Evolutionary conservation across 2,113 vertebrate species (phyloP), one percentile per base, ranked within the genome.

Genomic region (Catharus fuscescens): DNA sequence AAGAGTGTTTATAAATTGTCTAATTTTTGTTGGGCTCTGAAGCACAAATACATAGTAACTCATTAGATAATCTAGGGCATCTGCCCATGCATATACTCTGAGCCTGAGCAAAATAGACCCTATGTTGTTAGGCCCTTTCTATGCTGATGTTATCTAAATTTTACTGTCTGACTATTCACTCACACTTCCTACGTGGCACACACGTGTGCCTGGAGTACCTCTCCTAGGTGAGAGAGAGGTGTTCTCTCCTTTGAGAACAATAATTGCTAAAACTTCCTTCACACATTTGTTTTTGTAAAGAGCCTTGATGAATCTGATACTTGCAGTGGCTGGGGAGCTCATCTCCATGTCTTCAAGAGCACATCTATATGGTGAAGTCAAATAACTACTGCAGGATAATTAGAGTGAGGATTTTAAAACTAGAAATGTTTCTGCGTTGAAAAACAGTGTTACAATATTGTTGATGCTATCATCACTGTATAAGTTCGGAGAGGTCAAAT

Each of bases 151-250:
- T 62, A 32, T 32, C 25, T 85, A 61, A 54, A 0, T 18, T 59
- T 90, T 66, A 36, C 34, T 66, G 6, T 38, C 47, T 76, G 48
- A 10, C 42, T 80, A 25, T 48, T 93, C 24, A 65, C 8, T 60
- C 28, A 11, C 64, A 10, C 19, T 66, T 79, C 23, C 32, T 44
- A 38, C 38, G 28, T 13, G 40, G 15, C 19, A n/a, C 18, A 19
- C 0, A 0, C 7, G 3, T 45, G 20, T 48, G 29, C 29, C 65
- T 47, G 32, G 34, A 70, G 20, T 69, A 82, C 38, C n/a, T 67
- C 38, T 67, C 4, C 14, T 18, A 74, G 70, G 17, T 40, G 13
- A 40, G 40, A 40, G 40, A 40, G 40, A 40, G 40, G 40, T 40
- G 40, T 40, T 40, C 40, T 40, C 12, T 40, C n/a, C 6, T 52